Base-by-base conservation (phyloP, 2,888 invertebrate genomes). In the Rhyacophila evoluta region DNA sequence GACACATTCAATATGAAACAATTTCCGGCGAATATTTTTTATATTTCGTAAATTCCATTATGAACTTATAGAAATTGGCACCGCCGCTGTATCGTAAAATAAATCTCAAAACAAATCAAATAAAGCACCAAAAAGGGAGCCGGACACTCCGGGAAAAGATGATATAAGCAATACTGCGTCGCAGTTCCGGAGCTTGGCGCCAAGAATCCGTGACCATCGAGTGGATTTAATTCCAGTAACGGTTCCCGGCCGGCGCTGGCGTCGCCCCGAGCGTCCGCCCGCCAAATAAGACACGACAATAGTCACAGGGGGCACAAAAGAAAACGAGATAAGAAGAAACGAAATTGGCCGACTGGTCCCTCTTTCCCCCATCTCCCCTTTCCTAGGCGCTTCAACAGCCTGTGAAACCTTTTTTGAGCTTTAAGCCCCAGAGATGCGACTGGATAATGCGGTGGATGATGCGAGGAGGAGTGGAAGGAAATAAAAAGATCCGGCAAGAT, bases 211-310 rank as follows among this genome's bases (percentile, higher is more conserved):
- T 78, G 79, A 80, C 81, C 80, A 70, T 38, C 77, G 74, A 79
- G 78, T 79, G 79, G 76, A 71, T 78, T 80, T 82, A 82, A 82
- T 82, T 78, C 79, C 82, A 55, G 79, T 79, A 79, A 79, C 79
- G 79, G 75, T 79, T 78, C 70, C 76, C 36, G 74, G 28, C 69
- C 38, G 74, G 25, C 67, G 28, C 39, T 69, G 37, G 74, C 74
- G 55, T 55, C 67, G 38, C 74, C 72, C 38, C 73, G 25, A 55
- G 55, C 55, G 73, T 55, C 69, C 77, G 76, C 29, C 73, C 72
- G 75, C 74, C 71, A 74, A 55, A 75, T 74, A 78, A 37, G 78
- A 74, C 55, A 55, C 70, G 71, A 74, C 75, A 75, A 75, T 75
- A 69, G 75, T 39, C 15, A 36, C 33, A 29, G 36, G 72, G 67